phyloP scores from a whole-genome alignment of 2,888 invertebrate species.

The Cantharis nigra region DNA sequence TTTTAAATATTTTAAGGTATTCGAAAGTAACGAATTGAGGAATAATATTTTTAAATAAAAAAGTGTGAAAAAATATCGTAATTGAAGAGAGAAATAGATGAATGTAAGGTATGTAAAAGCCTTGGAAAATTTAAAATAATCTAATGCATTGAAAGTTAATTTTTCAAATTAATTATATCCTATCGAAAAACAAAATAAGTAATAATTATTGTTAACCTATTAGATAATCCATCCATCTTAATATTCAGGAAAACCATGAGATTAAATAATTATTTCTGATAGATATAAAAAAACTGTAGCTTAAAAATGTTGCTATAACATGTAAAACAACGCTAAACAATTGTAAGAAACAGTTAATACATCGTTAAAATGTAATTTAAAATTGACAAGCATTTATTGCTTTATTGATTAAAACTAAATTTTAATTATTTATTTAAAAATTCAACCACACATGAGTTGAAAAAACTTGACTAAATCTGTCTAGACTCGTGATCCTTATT shows the following conservation, averaged over 20 bases:
- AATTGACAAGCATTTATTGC: neutral
- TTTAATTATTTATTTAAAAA: neutral
- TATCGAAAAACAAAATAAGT: no score
- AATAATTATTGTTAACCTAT: no score
- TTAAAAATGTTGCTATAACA: neutral
- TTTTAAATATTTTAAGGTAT: no score
- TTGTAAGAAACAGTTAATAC: neutral
- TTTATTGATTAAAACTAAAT: neutral
- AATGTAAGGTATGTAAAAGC: no score
- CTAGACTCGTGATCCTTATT: slow-evolving; percentile 7
- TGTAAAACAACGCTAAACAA: neutral
- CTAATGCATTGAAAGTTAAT: neutral
- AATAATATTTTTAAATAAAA: no score
- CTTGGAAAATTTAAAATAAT: neutral
- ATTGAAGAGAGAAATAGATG: no score
- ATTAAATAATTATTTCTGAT: no score
- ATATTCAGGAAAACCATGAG: no score
- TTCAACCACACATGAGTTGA: neutral
- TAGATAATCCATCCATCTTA: no score
- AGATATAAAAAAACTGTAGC: neutral
- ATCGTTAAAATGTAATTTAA: neutral
- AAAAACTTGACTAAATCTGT: neutral
- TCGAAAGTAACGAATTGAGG: no score
- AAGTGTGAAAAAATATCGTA: no score
- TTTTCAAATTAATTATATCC: no score